Conservation (phyloP, 92 coral and sea anemone species). For the Ricordea florida region DNA sequence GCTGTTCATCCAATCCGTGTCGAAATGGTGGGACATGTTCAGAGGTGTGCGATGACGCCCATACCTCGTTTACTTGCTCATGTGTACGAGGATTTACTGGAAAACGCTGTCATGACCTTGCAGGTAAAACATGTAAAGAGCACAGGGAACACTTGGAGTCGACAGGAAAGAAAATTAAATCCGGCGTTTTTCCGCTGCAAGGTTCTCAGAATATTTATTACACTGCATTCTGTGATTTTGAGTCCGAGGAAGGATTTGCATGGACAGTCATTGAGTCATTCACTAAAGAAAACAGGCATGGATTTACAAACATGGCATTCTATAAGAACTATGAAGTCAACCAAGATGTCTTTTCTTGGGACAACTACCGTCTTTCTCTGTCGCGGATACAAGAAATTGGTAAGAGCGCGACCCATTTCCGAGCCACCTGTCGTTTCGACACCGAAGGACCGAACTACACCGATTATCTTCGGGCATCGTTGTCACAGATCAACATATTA, state of each 20-base stretch:
- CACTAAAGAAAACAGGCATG: background rate
- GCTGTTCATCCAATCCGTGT: conserved; percentile 31
- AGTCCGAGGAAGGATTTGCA: conserved; percentile 30
- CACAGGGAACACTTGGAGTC: too few relatives aligned
- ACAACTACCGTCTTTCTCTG: conserved; percentile 35
- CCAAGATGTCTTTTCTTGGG: conserved; percentile 23
- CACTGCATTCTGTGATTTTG: conserved; percentile 31
- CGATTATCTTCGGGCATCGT: conserved; percentile 35
- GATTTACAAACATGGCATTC: conserved; percentile 12
- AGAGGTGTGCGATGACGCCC: conserved; percentile 44
- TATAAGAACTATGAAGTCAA: conserved; percentile 7
- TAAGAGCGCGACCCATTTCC: conserved; percentile 20
- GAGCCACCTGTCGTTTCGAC: conserved; percentile 57
- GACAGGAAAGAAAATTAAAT: background rate
- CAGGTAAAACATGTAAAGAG: background rate
- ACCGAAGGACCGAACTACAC: conserved; percentile 33
- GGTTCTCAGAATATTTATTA: background rate
- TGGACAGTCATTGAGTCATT: conserved; percentile 64
- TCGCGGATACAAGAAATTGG: conserved; percentile 6
- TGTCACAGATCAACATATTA: conserved; percentile 21
- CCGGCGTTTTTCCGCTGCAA: conserved; percentile 10
- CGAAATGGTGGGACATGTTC: conserved; percentile 51
- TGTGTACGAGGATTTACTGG: conserved; percentile 28
- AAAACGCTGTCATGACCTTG: conserved; percentile 14
- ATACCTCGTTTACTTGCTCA: conserved; percentile 43